These are phyloP conservation scores for Neogobius melanostomus DNA, from an alignment of 2,113 vertebrate genomes.

Conservation along the genomic window DNA sequence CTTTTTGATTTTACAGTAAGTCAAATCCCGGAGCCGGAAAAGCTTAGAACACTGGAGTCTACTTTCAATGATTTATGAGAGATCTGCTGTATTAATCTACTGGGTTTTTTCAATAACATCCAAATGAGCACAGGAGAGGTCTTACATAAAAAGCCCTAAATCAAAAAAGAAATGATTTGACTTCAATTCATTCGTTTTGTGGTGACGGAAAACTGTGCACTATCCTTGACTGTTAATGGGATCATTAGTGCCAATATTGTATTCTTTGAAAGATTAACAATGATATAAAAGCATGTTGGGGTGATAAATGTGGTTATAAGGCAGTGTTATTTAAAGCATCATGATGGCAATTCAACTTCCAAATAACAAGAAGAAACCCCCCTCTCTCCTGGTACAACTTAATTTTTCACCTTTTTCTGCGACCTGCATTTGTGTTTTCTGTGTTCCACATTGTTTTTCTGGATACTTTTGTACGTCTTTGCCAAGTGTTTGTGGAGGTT, in stretches of 20 bases:
- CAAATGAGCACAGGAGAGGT: background rate
- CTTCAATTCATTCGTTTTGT: background rate
- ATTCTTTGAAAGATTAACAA: background rate
- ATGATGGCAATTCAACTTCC: background rate
- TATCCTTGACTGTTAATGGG: background rate
- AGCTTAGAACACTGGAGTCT: background rate
- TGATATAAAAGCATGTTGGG: background rate
- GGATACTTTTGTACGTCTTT: too few species aligned
- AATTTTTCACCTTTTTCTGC: too few species aligned
- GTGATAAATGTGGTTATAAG: background rate
- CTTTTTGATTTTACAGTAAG: background rate
- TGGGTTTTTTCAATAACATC: background rate
- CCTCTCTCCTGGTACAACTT: too few species aligned
- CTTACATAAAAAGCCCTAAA: background rate
- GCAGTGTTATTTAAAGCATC: background rate
- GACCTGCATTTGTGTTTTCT: too few species aligned
- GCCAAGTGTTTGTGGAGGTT: too few species aligned
- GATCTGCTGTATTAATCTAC: slow-evolving; percentile 1
- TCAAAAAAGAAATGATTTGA: background rate
- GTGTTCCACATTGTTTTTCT: too few species aligned
- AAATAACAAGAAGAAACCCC: too few species aligned
- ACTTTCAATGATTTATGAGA: background rate
- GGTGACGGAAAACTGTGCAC: background rate
- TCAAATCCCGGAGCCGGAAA: background rate
- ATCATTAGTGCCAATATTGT: background rate